A percentile compares a stretch with the other conserved stretches of the same genome.
These are phyloP conservation scores for Malthinus seriepunctatus DNA, from an alignment of 2,888 invertebrate species.

Conservation along the genomic window DNA sequence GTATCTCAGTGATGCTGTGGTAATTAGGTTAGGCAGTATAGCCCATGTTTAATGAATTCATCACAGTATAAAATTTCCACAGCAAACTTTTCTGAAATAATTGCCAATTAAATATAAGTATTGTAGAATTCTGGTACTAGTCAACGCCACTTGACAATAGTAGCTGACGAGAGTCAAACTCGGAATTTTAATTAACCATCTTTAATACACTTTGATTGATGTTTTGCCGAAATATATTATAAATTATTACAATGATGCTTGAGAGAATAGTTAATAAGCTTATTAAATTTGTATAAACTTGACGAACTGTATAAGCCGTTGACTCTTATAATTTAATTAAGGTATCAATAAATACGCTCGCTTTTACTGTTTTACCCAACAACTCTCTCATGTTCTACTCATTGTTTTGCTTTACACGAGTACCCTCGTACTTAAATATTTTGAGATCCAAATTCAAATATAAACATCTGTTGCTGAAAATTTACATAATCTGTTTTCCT, in stretches of 20 bases:
- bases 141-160: slow-evolving; percentile 12
- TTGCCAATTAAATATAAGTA: slow-evolving; percentile 45
- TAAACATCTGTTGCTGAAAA: slow-evolving; percentile 28
- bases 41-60: slow-evolving; percentile 29
- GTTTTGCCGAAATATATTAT: background rate
- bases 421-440: background rate
- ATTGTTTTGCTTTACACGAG: background rate
- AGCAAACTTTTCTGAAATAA: slow-evolving; percentile 47
- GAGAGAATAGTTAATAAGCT: no score
- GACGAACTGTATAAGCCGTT: no score
- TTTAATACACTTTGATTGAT: background rate
- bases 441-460: slow-evolving; percentile 8
- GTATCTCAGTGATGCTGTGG: slow-evolving; percentile 14
- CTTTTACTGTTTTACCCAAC: no score
- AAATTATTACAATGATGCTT: no score
- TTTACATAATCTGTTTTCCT: slow-evolving; percentile 25
- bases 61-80: slow-evolving; percentile 43
- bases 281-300: no score
- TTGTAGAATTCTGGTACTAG: slow-evolving; percentile 19
- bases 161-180: background rate
- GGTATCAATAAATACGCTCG: no score
- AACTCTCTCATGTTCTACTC: no score
- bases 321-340: no score
- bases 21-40: slow-evolving; percentile 25
- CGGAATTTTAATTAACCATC: background rate